Percentiles rank a stretch among this genome's conserved stretches.
Evolutionary conservation across 2,797 vertebrate species (phyloP).

Genomic region (Champsocephalus gunnari): DNA sequence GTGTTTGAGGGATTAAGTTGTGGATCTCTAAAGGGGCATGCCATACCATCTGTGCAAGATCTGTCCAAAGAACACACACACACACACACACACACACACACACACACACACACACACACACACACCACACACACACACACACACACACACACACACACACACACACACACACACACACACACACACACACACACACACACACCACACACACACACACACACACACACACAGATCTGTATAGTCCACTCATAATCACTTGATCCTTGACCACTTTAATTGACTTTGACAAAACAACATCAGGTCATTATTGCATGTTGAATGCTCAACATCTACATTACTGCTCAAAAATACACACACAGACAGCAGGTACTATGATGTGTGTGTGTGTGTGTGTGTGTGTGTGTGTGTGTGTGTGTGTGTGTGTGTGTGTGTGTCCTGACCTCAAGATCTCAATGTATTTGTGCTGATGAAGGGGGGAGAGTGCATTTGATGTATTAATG

Average conservation of each 20-base stretch:
- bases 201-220: too few relatives aligned
- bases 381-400: too few relatives aligned
- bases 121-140: too few relatives aligned
- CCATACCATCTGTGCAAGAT: conserved; percentile 74
- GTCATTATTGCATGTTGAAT: conserved; percentile 7
- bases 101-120: too few relatives aligned
- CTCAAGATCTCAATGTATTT: conserved; percentile 40
- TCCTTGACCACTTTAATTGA: conserved; percentile 5
- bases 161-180: too few relatives aligned
- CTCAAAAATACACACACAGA: not conserved
- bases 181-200: too few relatives aligned
- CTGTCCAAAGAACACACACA: conserved; percentile 44
- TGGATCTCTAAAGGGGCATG: conserved; percentile 53
- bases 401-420: not conserved
- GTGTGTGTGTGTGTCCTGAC: conserved; percentile 10
- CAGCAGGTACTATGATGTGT: not conserved
- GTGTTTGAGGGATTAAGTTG: conserved; percentile 68
- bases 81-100: conserved; percentile 18
- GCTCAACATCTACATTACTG: not conserved
- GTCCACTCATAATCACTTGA: conserved; percentile 17
- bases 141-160: too few relatives aligned
- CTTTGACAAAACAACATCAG: not conserved
- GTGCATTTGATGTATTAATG: conserved; percentile 47
- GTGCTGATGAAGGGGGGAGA: conserved; percentile 27
- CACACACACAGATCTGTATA: too few relatives aligned